Evolutionary conservation across 1,140 invertebrate species (phyloP), one percentile per base, ranked within the genome.

Genomic region (Anagrus nilaparvatae): DNA sequence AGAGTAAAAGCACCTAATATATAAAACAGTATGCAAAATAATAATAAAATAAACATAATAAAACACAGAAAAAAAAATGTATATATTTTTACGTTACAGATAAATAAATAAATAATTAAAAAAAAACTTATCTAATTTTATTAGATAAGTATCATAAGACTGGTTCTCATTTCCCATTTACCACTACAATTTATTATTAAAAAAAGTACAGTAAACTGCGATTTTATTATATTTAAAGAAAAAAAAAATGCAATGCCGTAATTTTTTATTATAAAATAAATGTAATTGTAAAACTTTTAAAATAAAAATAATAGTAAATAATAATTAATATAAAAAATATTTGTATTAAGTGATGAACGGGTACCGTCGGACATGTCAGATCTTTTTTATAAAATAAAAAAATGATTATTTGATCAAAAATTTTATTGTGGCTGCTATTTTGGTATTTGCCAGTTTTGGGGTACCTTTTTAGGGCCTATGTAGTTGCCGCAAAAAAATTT

Each of bases 1-100:
- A 68, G 65, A n/a, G n/a, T n/a, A n/a, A n/a, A 64, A 68, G 64
- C 65, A 68, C 64, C 67, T 67, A 66, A 68, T 63, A 68, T 67
- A 68, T 62, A 56, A 66, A 63, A 68, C 64, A 68, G 64, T n/a
- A n/a, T n/a, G n/a, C n/a, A n/a, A n/a, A n/a, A n/a, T n/a, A n/a
- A n/a, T n/a, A n/a, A n/a, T n/a, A n/a, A n/a, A n/a, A n/a, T n/a
- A n/a, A n/a, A n/a, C n/a, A n/a, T n/a, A n/a, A n/a, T n/a, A n/a
- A n/a, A n/a, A n/a, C n/a, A n/a, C n/a, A n/a, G n/a, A n/a, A n/a
- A n/a, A n/a, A n/a, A 68, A 58, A 58, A 64, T 68, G 65, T 68
- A 68, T 68, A 68, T 68, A 68, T 68, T 68, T 68, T 68, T 68
- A 65, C 65, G 65, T 68, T 68, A 68, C 65, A 68, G 65, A 68